Evolutionary conservation across 2,797 vertebrate species (phyloP).

Genomic region (Borostomias antarcticus): DNA sequence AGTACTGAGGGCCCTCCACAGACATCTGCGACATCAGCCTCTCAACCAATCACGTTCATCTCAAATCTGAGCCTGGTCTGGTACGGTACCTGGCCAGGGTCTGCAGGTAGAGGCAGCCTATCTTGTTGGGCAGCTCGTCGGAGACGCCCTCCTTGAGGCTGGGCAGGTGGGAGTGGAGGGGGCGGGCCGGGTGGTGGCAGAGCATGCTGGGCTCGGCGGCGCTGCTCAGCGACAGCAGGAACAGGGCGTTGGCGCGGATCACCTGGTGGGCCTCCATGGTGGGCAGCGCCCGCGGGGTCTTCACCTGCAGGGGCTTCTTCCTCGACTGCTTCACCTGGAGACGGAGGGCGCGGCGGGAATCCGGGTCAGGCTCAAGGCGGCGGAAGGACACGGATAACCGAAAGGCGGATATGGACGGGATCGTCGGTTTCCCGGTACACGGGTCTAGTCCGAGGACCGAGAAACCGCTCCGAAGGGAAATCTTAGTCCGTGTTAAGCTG

Average conservation of each 20-base stretch:
- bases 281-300: slow-evolving; percentile 94
- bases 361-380: background rate
- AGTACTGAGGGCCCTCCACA: no score
- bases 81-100: slow-evolving; percentile 90
- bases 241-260: slow-evolving; percentile 95
- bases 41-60: no score
- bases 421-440: no score
- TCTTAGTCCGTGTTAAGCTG: no score
- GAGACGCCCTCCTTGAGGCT: slow-evolving; percentile 97
- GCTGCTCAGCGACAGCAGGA: slow-evolving; percentile 95
- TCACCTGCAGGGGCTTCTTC: slow-evolving; percentile 95
- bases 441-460: no score
- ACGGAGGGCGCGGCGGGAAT: background rate
- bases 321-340: slow-evolving; percentile 94
- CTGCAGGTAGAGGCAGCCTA: slow-evolving; percentile 97
- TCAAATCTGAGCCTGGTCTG: background rate
- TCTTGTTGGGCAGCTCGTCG: slow-evolving; percentile 94
- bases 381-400: no score
- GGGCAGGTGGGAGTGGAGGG: slow-evolving; percentile 92
- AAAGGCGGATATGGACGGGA: no score
- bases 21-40: no score
- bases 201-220: slow-evolving; percentile 94
- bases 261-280: slow-evolving; percentile 99
- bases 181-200: slow-evolving; percentile 92
- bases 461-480: no score